Evolutionary conservation across 2,888 invertebrate species (phyloP).

Genomic region (Diadromus collaris): DNA sequence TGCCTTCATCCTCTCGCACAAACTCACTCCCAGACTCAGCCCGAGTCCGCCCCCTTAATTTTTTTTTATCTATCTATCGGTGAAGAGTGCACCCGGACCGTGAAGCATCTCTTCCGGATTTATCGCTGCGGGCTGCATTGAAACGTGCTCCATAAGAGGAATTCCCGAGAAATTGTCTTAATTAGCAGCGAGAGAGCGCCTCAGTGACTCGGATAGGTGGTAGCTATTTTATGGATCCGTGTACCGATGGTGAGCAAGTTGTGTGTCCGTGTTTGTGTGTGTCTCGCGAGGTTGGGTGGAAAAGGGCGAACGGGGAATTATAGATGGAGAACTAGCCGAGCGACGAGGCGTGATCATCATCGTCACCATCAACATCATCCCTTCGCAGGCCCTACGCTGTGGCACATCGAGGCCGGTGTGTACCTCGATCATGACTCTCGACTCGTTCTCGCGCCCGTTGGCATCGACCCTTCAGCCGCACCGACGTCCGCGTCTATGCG

Average conservation of each 20-base stretch:
- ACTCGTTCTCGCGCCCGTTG: constrained; percentile 58
- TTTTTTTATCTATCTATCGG: constrained; percentile 43
- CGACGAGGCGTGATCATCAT: constrained; percentile 57
- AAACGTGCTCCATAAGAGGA: constrained; percentile 68
- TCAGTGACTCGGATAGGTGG: neutral
- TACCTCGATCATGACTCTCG: constrained; percentile 59
- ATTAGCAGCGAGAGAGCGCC: constrained; percentile 72
- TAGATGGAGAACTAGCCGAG: constrained; percentile 59
- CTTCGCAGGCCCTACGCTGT: constrained; percentile 39
- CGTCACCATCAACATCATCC: constrained; percentile 31
- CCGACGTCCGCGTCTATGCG: constrained; percentile 32
- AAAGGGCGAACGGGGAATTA: constrained; percentile 48
- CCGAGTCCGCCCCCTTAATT: neutral
- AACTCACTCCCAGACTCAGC: too few species aligned
- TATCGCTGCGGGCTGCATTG: constrained; percentile 14
- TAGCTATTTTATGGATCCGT: neutral
- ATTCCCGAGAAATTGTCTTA: constrained; percentile 73
- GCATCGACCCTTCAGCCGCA: constrained; percentile 58
- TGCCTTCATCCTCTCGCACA: neutral
- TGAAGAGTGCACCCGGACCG: constrained; percentile 27
- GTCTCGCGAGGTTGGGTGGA: constrained; percentile 38
- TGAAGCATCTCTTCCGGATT: constrained; percentile 48
- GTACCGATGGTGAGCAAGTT: too few species aligned
- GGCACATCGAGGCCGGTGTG: constrained; percentile 34
- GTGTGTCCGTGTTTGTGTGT: neutral